Evolutionary conservation across 2,888 invertebrate species (phyloP), one percentile per base, ranked within the genome.

Genomic region (Zeuzera pyrina): DNA sequence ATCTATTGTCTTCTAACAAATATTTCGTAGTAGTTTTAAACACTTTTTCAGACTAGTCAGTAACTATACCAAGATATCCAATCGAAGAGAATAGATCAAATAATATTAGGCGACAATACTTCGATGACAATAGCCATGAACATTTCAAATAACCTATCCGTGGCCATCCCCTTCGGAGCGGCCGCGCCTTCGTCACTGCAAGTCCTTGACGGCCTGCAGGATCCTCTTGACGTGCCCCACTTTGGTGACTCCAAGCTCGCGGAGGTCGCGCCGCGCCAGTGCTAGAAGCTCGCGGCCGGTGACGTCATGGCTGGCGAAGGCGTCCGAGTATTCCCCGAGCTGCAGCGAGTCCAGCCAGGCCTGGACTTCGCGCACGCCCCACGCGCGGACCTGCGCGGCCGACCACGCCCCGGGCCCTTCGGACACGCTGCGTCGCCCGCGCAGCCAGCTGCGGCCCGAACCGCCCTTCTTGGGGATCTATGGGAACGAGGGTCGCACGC

Each of bases 161-260:
- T 57, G 76, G 72, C 74, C 79, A 64, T 71, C 71, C 62, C 72
- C 81, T 46, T 73, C 78, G 57, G 81, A 81, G 69, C 69, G 81
- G 74, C 78, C 78, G 28, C 81, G 67, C 63, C 68, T 52, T 35
- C 65, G 77, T 81, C 66, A 85, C 86, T 71, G 84, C 43, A 65
- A 72, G 57, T 97, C 96, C 73, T 94, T 93, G 41, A 97, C 94
- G 12, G 94, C 95, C 67, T 95, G 94, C 43, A 96, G 88, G 47
- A 98, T 93, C 57, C 98, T 88, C 78, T 98, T 98, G 15, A 97
- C 91, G 67, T 98, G 98, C 1, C 98, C 98, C 30, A 98, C 94
- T 81, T 98, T 98, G 6, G 91, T 91, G 32, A 98, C 91, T 5
- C 97, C 97, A 27, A 98, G 86, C 45, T 98, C 98, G 64, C 95